Percentiles rank a stretch among this genome's conserved stretches.
Evolutionary conservation across 1,140 invertebrate genomes (phyloP).

Genomic region (Lordiphosa clarofinis): DNA sequence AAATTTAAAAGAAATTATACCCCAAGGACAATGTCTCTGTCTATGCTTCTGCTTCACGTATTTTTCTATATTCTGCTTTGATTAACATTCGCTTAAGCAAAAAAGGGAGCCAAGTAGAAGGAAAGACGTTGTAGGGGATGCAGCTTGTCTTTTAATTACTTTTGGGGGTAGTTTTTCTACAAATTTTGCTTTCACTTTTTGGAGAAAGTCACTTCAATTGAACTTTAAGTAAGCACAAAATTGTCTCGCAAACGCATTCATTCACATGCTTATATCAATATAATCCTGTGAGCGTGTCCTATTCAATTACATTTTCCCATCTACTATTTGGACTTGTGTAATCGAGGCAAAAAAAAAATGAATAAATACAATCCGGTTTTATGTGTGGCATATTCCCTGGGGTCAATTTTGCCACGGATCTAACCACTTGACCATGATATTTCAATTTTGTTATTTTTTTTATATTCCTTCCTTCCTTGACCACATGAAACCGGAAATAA

Average conservation of each 20-base stretch:
- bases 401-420: conserved; percentile 33
- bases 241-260: background rate
- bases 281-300: conserved; percentile 9
- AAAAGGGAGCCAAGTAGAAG: background rate
- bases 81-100: conserved; percentile 52
- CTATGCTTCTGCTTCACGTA: conserved; percentile 28
- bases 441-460: conserved; percentile 14
- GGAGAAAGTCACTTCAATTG: conserved; percentile 2
- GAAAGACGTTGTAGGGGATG: conserved; percentile 11
- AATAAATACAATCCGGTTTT: conserved; percentile 19
- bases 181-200: conserved; percentile 30
- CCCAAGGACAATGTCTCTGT: conserved; percentile 58
- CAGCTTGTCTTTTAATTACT: conserved; percentile 62
- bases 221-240: conserved; percentile 33
- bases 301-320: conserved; percentile 43
- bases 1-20: conserved; percentile 73
- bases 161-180: conserved; percentile 62
- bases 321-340: conserved; percentile 25
- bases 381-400: conserved; percentile 15
- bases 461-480: conserved; percentile 15
- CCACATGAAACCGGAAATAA: conserved; percentile 69
- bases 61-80: conserved; percentile 63
- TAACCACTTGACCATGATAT: conserved; percentile 49
- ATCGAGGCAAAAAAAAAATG: conserved; percentile 2
- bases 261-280: conserved; percentile 1